Conservation (phyloP, 2,888 invertebrate species). For the Subacronicta megacephala region DNA sequence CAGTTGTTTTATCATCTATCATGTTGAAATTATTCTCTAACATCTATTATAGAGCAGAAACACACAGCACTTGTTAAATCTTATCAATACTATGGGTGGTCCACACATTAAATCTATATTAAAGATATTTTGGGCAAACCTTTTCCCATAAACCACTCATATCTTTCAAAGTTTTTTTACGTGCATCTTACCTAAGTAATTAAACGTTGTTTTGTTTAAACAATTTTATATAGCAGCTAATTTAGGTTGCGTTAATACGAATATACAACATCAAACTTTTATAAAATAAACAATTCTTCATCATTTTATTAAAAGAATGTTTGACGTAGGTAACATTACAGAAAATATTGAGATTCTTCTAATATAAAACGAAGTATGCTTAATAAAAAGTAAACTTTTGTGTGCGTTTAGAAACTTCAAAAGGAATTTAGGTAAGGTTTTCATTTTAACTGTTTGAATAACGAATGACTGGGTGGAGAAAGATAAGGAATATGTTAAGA, state of each 20-base stretch:
- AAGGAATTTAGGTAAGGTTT: neutral
- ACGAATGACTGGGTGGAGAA: neutral
- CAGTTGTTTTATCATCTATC: too few species aligned
- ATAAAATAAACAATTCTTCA: conserved; percentile 41
- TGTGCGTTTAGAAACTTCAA: conserved; percentile 1
- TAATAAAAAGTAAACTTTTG: conserved; percentile 1
- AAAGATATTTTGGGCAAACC: neutral
- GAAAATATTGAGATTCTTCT: neutral
- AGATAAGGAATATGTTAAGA: neutral
- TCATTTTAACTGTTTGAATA: neutral
- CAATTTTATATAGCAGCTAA: conserved; percentile 25
- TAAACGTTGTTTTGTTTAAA: conserved; percentile 34
- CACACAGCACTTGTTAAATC: too few species aligned
- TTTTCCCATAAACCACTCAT: neutral
- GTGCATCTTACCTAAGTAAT: neutral
- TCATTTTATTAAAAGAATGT: conserved; percentile 41
- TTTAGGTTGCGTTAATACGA: conserved; percentile 40
- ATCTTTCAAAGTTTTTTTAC: conserved; percentile 5
- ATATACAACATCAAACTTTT: conserved; percentile 40
- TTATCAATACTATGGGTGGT: too few species aligned
- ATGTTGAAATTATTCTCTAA: too few species aligned
- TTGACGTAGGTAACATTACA: conserved; percentile 31
- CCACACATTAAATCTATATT: neutral
- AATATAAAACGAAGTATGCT: neutral
- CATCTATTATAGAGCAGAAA: too few species aligned